Base-by-base conservation (phyloP, 2,797 vertebrate species). In the Ctenopoma kingsleyae region DNA sequence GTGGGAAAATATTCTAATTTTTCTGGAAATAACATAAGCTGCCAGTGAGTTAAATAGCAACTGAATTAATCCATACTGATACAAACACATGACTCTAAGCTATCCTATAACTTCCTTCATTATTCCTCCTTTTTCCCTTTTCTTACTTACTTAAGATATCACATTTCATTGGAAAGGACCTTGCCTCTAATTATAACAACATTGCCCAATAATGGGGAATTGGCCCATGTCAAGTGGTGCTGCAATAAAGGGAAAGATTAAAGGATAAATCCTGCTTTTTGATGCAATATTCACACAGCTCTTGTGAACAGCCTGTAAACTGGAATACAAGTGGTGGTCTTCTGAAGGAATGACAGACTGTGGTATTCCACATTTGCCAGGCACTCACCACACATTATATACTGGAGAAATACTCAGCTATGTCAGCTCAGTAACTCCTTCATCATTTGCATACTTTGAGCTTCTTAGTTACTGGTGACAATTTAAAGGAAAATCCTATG, bases 191-290 rank as follows among this genome's bases (percentile, higher is more conserved):
- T 81, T 75, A 72, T 50, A 25, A 83, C 56, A 87, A 81, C 67
- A 80, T 80, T 86, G 72, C 41, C 44, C 22, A 22, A 69, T 76
- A 70, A 74, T 80, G 22, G 65, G 52, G 74, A 79, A 49, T 32
- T 57, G 35, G 68, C 35, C 41, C 35, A 23, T 71, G 71, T 83
- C 71, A 84, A 86, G 68, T 60, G 50, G 58, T 46, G 7, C 72
- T 69, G 61, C 68, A 74, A 58, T 35, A 16, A 77, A 76, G 48
- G 62, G 27, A 68, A 70, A 77, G 71, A 88, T 85, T 88, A 78
- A 81, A 78, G 76, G 56, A 74, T 73, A 69, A 80, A 70, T 73
- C 17, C 38, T 27, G 43, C 67, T 76, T 76, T 78, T 74, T 56
- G 27, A 75, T 80, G 63, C 30, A 41, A 69, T 71, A 74, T 67